Base-by-base conservation (phyloP, 1,140 invertebrate genomes). In the Laodelphax striatellus region DNA sequence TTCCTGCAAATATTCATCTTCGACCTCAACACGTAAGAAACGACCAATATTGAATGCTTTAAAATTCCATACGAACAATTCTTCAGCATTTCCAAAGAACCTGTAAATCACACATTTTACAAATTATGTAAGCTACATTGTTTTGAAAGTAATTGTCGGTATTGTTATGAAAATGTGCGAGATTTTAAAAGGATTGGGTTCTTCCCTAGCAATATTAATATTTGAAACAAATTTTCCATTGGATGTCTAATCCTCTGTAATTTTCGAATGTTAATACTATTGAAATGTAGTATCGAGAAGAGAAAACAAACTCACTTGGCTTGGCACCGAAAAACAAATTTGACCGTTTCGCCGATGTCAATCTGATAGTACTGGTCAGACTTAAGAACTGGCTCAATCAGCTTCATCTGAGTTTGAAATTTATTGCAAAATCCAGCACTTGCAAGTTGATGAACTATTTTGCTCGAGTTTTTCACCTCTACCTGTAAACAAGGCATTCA, bases 61-160 rank as follows among this genome's bases (percentile, higher is more conserved):
- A 68, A 82, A 88, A 64, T 65, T 68, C 57, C 80, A 82, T 31
- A 79, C 66, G 46, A 82, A 73, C 6, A 79, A 62, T 71, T 87
- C 85, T 28, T 75, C 74, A 0, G 77, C 78, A 24, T 66, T 67
- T 4, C 86, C 86, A 53, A 82, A 66, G 55, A 76, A 79, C 70
- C 73, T 78, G 50, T 43, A 57, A 55, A 56, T 38, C 9, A 38
- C 4, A 38, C 10, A 5, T 4, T 28, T 28, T 28, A 6, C 24
- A 4, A 2, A 28, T 28, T 28, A 6, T 28, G 6, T 4, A 28
- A 28, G 6, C 2, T 28, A 28, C 24, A 28, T 6, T 28, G 24
- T 28, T 28, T 28, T 4, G 6, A 28, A 28, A 6, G 24, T 4
- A 28, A 28, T 28, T 4, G 24, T n/a, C n/a, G n/a, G n/a, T n/a